phyloP scores from a whole-genome alignment of 2,113 vertebrate genomes.

The Rousettus leschenaultii region DNA sequence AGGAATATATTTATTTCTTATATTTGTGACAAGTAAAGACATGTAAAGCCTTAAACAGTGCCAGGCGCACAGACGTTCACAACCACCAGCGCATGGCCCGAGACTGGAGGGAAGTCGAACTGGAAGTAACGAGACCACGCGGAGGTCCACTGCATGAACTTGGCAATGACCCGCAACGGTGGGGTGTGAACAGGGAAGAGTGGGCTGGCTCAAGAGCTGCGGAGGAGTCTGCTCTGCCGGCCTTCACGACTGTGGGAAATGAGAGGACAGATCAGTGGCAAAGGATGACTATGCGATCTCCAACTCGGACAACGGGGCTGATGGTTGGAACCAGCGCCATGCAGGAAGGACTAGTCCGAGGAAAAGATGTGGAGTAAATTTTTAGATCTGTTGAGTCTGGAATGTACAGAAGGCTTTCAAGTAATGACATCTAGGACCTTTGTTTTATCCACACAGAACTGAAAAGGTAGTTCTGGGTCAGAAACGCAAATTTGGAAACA shows the following conservation, averaged over 20 bases:
- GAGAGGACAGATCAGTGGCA: neutral
- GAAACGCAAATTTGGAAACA: neutral
- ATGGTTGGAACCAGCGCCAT: neutral
- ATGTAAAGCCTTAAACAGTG: neutral
- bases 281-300: neutral
- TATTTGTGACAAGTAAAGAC: neutral
- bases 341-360: neutral
- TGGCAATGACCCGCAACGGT: neutral
- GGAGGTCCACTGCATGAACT: neutral
- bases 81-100: neutral
- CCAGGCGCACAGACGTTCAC: neutral
- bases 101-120: neutral
- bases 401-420: neutral
- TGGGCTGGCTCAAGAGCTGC: neutral
- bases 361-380: neutral
- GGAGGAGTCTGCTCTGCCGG: neutral
- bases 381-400: neutral
- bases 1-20: neutral
- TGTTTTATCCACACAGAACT: neutral
- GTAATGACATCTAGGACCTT: neutral
- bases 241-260: neutral
- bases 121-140: neutral
- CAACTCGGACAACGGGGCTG: neutral
- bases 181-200: neutral
- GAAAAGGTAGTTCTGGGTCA: neutral